Conservation (phyloP, 2,888 invertebrate genomes). For the Steinernema hermaphroditum region DNA sequence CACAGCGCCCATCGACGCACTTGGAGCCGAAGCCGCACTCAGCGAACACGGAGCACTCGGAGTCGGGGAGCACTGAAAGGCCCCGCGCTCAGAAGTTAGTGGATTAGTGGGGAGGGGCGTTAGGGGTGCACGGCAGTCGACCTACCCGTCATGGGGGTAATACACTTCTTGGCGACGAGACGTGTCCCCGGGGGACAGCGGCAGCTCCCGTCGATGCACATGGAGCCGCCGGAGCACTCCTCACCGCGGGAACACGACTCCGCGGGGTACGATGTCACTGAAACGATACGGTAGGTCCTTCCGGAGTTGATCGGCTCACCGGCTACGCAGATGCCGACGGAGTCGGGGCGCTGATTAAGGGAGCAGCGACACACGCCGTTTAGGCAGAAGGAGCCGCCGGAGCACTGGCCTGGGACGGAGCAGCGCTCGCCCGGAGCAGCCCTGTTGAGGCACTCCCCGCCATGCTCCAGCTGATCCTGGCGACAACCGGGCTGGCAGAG, state of each 20-base stretch:
- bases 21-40: conserved; percentile 45
- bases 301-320: conserved; percentile 37
- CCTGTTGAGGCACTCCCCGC: conserved; percentile 60
- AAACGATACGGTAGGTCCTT: conserved; percentile 4
- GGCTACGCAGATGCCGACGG: conserved; percentile 46
- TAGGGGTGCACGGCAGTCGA: not conserved
- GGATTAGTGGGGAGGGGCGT: conserved; percentile 11
- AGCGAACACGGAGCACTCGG: conserved; percentile 47
- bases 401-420: conserved; percentile 63
- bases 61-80: conserved; percentile 59
- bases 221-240: conserved; percentile 60
- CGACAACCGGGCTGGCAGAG: conserved; percentile 62
- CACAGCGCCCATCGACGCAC: conserved; percentile 48
- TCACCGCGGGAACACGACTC: conserved; percentile 52
- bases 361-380: conserved; percentile 48
- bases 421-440: conserved; percentile 59
- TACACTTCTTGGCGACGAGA: conserved; percentile 60
- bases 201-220: conserved; percentile 62
- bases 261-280: conserved; percentile 45
- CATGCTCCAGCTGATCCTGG: conserved; percentile 59
- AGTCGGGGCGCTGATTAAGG: conserved; percentile 14
- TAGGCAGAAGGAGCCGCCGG: conserved; percentile 60
- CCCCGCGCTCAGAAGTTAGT: conserved; percentile 25
- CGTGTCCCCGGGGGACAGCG: conserved; percentile 55
- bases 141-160: conserved; percentile 63